Conservation (phyloP, 2,888 invertebrate genomes). For the Netelia inedita region DNA sequence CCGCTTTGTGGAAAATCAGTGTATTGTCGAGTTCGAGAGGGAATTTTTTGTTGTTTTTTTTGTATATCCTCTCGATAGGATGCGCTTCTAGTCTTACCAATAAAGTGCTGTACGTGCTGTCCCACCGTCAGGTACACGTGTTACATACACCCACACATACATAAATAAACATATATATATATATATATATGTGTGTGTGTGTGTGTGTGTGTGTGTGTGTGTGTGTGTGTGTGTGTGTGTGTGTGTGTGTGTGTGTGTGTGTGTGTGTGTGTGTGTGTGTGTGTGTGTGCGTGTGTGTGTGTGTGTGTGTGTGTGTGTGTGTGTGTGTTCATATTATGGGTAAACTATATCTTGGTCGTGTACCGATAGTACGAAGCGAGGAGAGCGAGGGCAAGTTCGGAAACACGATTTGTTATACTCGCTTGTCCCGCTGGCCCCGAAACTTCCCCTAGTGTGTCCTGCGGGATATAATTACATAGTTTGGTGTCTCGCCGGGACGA, state of each 20-base stretch:
- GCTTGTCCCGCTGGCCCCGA: constrained; percentile 38
- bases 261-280: too few relatives aligned
- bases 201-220: constrained; percentile 17
- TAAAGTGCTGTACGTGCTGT: too few relatives aligned
- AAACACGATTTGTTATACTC: constrained; percentile 61
- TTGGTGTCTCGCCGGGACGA: constrained; percentile 14
- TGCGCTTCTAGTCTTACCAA: too few relatives aligned
- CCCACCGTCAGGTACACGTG: too few relatives aligned
- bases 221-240: not conserved
- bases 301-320: not conserved
- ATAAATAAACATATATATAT: too few relatives aligned
- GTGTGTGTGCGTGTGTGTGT: not conserved
- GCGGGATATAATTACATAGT: constrained; percentile 60
- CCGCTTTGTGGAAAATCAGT: too few relatives aligned
- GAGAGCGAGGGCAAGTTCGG: constrained; percentile 40
- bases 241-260: too few relatives aligned
- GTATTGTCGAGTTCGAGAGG: too few relatives aligned
- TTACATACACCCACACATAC: too few relatives aligned
- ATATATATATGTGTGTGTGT: not conserved
- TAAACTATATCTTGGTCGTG: not conserved
- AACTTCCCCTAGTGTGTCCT: constrained; percentile 50
- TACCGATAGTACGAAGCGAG: constrained; percentile 12
- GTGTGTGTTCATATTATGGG: constrained; percentile 23
- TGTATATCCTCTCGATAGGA: too few relatives aligned
- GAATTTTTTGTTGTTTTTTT: too few relatives aligned